Evolutionary conservation across 2,113 vertebrate genomes (phyloP).

Genomic region (Dissostichus mawsoni): DNA sequence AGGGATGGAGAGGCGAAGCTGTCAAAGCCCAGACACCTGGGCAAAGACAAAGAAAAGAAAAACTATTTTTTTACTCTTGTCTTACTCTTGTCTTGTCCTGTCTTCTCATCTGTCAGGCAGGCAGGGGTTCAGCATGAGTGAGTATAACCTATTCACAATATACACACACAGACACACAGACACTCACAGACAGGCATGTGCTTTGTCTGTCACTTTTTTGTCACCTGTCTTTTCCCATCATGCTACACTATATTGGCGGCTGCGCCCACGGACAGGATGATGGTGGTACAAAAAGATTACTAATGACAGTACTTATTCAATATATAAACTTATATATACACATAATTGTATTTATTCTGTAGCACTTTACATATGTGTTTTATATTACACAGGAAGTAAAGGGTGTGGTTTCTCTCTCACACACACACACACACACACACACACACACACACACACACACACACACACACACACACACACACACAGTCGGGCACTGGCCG

Average conservation of each 20-base stretch:
- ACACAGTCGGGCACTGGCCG: constrained; percentile 36
- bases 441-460: constrained; percentile 16
- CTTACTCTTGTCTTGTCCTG: constrained; percentile 32
- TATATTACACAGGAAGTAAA: constrained; percentile 73
- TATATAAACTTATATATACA: constrained; percentile 8
- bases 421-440: constrained; percentile 17
- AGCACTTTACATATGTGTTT: constrained; percentile 29
- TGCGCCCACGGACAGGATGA: not conserved
- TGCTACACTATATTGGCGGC: not conserved
- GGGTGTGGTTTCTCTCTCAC: constrained; percentile 80
- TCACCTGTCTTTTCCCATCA: constrained; percentile 34
- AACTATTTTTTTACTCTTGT: constrained; percentile 42
- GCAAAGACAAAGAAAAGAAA: constrained; percentile 53
- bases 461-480: constrained; percentile 5
- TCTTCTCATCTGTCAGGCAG: constrained; percentile 48
- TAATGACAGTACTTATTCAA: constrained; percentile 9
- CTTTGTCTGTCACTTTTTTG: constrained; percentile 55
- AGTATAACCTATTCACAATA: constrained; percentile 73
- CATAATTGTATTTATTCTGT: not conserved
- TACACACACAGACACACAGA: constrained; percentile 24
- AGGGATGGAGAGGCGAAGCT: constrained; percentile 44
- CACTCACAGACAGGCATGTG: constrained; percentile 42
- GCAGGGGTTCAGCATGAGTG: constrained; percentile 73
- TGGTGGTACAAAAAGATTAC: not conserved
- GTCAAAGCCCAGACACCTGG: constrained; percentile 57